These are phyloP conservation scores for Mythimna pallens DNA, from an alignment of 2,888 invertebrate genomes.

Conservation along the genomic window DNA sequence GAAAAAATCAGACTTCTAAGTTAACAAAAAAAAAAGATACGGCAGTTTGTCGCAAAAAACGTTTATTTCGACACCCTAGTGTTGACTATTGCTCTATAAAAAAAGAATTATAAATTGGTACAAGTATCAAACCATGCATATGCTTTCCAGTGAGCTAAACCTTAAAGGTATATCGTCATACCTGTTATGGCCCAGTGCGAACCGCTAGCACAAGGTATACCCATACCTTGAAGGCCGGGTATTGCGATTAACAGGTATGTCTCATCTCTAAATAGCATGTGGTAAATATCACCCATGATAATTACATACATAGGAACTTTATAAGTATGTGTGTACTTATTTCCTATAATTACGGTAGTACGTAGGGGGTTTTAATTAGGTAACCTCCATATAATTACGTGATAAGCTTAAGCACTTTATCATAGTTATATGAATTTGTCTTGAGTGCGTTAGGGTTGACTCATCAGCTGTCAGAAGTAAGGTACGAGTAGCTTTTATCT, in stretches of 20 bases:
- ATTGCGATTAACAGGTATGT: no score
- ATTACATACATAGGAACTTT: slow-evolving; percentile 4
- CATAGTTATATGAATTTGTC: neutral
- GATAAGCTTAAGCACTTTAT: neutral
- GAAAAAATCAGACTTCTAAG: no score
- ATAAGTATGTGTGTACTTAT: slow-evolving; percentile 1
- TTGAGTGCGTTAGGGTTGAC: neutral
- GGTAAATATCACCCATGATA: slow-evolving; percentile 11
- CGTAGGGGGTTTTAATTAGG: no score
- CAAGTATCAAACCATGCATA: no score
- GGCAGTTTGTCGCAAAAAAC: no score
- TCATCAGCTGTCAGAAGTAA: neutral
- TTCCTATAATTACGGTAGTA: slow-evolving; percentile 10
- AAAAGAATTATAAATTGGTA: neutral
- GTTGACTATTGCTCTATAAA: neutral
- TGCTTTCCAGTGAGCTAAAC: no score
- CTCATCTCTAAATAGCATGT: neutral
- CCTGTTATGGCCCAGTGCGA: no score
- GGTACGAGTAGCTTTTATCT: neutral
- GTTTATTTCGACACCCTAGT: no score
- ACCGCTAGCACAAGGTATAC: no score
- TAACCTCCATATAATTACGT: neutral
- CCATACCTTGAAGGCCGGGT: no score
- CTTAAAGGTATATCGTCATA: no score
- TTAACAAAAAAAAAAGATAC: no score